phyloP scores from a whole-genome alignment of 92 coral and sea anemone genomes.

The Zoanthus gigantus region DNA sequence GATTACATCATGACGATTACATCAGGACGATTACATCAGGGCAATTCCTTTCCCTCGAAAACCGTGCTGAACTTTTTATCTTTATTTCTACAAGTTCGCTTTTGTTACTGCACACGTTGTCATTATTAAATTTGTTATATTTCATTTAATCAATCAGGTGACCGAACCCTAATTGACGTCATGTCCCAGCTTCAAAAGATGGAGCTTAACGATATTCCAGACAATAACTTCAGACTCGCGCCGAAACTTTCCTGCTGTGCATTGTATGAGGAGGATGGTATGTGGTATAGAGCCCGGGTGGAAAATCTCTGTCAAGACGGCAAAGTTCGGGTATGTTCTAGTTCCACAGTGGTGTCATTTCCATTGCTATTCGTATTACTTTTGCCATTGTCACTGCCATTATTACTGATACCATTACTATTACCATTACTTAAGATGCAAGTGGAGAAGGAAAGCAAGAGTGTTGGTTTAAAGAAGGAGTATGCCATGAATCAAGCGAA shows the following conservation, averaged over 20 bases:
- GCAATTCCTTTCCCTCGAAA: too few relatives aligned
- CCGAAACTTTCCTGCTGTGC: conserved; percentile 93
- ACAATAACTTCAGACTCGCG: conserved; percentile 57
- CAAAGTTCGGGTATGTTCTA: conserved; percentile 59
- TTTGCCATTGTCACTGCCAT: background rate
- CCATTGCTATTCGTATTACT: background rate
- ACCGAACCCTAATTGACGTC: conserved; percentile 77
- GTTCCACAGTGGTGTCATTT: background rate
- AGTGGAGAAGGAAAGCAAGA: too few relatives aligned
- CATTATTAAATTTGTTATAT: background rate
- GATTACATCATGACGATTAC: too few relatives aligned
- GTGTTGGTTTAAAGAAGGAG: too few relatives aligned
- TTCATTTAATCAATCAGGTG: conserved; percentile 52
- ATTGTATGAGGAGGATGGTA: conserved; percentile 79
- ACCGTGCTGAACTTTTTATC: too few relatives aligned
- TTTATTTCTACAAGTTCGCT: too few relatives aligned
- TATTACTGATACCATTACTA: too few relatives aligned
- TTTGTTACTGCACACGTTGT: too few relatives aligned
- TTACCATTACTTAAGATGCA: too few relatives aligned
- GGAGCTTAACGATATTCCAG: conserved; percentile 40
- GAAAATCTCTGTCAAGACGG: conserved; percentile 50
- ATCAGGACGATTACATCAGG: too few relatives aligned
- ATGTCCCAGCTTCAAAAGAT: conserved; percentile 73
- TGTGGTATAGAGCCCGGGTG: conserved; percentile 92
- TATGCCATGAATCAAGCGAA: too few relatives aligned